Percentiles rank a stretch among this genome's conserved stretches.
phyloP scores from a whole-genome alignment of 2,888 invertebrate genomes.

The Dichetophora obliterata region DNA sequence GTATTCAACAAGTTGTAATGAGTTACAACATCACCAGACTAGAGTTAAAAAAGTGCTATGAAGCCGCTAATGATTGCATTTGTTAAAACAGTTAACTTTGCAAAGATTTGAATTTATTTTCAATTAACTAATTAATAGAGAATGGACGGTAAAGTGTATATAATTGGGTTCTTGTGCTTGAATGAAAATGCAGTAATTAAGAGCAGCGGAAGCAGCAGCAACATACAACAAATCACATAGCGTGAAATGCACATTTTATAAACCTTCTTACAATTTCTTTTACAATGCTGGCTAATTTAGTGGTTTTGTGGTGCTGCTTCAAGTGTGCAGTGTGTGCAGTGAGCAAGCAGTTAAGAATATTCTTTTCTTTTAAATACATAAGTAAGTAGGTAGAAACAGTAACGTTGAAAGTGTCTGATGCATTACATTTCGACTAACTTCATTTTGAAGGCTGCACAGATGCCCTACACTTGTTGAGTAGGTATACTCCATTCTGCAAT shows the following conservation, averaged over 20 bases:
- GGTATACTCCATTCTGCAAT: background rate
- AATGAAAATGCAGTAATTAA: constrained; percentile 25
- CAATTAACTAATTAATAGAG: background rate
- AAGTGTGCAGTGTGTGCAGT: constrained; percentile 17
- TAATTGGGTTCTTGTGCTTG: constrained; percentile 13
- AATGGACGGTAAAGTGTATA: too few relatives aligned
- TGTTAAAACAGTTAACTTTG: background rate
- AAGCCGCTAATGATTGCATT: background rate
- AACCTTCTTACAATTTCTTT: constrained; percentile 12
- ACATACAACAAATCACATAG: constrained; percentile 51
- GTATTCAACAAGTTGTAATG: too few relatives aligned
- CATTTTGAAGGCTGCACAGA: background rate
- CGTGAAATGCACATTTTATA: constrained; percentile 52
- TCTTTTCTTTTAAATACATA: background rate
- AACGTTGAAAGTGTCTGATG: background rate
- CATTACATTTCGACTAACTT: background rate
- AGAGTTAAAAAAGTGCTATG: too few relatives aligned
- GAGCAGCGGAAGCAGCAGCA: constrained; percentile 21
- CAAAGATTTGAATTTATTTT: constrained; percentile 6
- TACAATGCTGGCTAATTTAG: constrained; percentile 22
- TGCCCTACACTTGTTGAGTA: background rate
- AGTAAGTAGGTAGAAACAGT: background rate
- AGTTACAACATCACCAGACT: too few relatives aligned
- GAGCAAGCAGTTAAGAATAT: constrained; percentile 3
- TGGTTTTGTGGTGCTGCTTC: constrained; percentile 8